Conservation (phyloP, 2,888 invertebrate genomes). For the Lycia hirtaria region DNA sequence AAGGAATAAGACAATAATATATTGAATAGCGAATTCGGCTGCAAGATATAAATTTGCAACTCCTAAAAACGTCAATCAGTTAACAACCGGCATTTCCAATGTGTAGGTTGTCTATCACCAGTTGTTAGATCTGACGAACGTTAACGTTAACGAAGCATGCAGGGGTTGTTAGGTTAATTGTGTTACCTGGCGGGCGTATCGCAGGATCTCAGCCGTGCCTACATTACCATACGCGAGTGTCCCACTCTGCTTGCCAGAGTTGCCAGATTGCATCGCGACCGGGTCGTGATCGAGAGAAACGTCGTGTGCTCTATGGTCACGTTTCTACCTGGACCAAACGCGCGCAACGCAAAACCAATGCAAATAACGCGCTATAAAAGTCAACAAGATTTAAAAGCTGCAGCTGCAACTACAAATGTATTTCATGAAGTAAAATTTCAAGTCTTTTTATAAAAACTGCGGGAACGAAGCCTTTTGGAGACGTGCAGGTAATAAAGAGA, state of each 20-base stretch:
- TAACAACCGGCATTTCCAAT: slow-evolving; percentile 29
- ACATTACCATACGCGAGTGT: slow-evolving; percentile 62
- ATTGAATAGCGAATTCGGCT: background rate
- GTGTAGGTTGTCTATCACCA: slow-evolving; percentile 36
- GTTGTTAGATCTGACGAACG: slow-evolving; percentile 44
- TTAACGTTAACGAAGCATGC: slow-evolving; percentile 56
- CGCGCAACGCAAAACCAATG: slow-evolving; percentile 57
- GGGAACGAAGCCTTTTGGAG: slow-evolving; percentile 35
- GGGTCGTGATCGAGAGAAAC: slow-evolving; percentile 73
- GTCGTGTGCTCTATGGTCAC: slow-evolving; percentile 67
- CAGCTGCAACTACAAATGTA: slow-evolving; percentile 53
- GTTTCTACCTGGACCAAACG: slow-evolving; percentile 66
- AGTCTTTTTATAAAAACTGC: slow-evolving; percentile 42
- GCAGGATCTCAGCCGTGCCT: slow-evolving; percentile 48
- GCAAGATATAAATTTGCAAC: background rate
- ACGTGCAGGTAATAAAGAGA: slow-evolving; percentile 58
- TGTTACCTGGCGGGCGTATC: slow-evolving; percentile 47
- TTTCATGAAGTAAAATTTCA: slow-evolving; percentile 46
- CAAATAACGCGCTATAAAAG: slow-evolving; percentile 69
- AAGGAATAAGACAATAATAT: background rate
- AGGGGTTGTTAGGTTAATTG: slow-evolving; percentile 71
- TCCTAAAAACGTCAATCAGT: slow-evolving; percentile 26
- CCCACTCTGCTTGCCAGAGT: no score
- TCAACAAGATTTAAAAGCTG: slow-evolving; percentile 55
- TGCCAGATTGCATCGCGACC: slow-evolving; percentile 62